Conservation (phyloP, 2,797 vertebrate species). For the Malurus leucopterus region DNA sequence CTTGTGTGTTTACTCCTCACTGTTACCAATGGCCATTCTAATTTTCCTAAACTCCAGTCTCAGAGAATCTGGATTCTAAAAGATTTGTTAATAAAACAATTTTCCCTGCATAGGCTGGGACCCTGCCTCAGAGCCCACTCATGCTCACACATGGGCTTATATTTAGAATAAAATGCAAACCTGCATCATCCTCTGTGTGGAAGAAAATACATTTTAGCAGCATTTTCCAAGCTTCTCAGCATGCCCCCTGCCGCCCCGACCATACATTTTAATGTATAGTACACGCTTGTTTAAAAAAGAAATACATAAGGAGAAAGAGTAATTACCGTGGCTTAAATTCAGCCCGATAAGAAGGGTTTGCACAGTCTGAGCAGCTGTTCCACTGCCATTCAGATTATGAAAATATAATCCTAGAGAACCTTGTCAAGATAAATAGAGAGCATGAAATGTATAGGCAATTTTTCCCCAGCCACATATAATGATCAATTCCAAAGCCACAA, state of each 20-base stretch:
- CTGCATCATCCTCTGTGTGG: neutral
- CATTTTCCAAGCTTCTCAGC: neutral
- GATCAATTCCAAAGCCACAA: constrained; percentile 57
- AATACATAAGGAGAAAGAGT: constrained; percentile 22
- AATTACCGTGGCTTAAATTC: constrained; percentile 13
- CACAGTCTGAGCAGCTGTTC: constrained; percentile 11
- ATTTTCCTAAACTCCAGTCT: neutral
- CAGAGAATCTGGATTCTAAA: neutral
- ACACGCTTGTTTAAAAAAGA: constrained; percentile 51
- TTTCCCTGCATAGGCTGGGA: fast-evolving
- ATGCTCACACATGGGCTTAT: neutral
- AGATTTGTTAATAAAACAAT: neutral
- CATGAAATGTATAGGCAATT: constrained; percentile 44
- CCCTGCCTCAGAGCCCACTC: neutral
- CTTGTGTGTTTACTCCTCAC: neutral
- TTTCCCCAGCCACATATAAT: constrained; percentile 41
- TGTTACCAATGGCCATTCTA: neutral
- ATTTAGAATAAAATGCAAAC: neutral
- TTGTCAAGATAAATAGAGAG: constrained; percentile 9
- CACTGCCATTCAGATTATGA: constrained; percentile 28
- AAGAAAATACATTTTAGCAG: constrained; percentile 12
- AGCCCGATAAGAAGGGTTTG: neutral
- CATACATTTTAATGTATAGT: constrained; percentile 28
- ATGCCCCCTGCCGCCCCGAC: neutral
- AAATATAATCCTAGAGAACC: constrained; percentile 25